Conservation (phyloP, 2,113 vertebrate species). For the Puffinus mauretanicus region DNA sequence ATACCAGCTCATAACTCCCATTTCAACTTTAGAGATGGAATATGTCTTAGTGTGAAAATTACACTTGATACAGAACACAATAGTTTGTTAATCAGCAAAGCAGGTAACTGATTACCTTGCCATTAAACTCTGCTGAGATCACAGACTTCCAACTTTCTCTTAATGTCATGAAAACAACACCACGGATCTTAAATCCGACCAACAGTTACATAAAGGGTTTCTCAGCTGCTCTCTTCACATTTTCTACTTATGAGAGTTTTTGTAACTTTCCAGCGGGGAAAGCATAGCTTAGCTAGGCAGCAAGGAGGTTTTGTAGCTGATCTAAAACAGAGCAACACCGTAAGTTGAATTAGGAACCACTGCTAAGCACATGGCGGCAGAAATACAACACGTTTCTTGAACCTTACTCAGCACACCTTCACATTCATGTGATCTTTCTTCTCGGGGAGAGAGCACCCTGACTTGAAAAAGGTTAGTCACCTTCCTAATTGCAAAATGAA, state of each 20-base stretch:
- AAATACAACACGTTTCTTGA: neutral
- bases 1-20: neutral
- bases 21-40: fast-evolving
- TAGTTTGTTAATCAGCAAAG: neutral
- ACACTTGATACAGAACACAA: neutral
- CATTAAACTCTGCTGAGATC: neutral
- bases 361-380: neutral
- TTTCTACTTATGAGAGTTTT: neutral
- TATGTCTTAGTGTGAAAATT: neutral
- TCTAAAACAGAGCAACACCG: neutral
- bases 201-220: neutral
- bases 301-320: neutral
- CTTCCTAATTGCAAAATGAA: neutral
- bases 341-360: neutral
- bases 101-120: neutral
- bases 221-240: neutral
- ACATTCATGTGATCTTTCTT: neutral
- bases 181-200: neutral
- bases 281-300: neutral
- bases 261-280: neutral
- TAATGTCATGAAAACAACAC: neutral
- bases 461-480: neutral
- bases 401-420: neutral
- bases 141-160: neutral
- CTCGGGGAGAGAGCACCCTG: neutral